A percentile compares a stretch with the other conserved stretches of the same genome.
Conservation (phyloP, 2,113 vertebrate species). For the Philantomba maxwellii region DNA sequence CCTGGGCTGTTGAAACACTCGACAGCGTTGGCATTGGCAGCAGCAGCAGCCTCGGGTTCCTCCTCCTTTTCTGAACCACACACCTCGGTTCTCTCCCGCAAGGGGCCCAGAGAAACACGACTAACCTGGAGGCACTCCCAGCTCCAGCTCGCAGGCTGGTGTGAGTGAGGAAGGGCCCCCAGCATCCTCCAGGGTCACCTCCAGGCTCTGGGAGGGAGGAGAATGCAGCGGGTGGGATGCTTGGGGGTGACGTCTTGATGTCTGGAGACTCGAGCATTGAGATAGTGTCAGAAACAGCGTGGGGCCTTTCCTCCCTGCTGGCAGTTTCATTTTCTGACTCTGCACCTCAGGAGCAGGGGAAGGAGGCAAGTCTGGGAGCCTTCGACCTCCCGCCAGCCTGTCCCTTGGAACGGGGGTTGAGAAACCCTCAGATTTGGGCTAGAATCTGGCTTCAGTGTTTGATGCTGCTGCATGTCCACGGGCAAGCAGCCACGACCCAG, state of each 20-base stretch:
- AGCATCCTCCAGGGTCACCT: neutral
- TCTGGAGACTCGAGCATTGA: neutral
- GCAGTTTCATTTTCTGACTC: neutral
- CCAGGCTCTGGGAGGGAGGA: neutral
- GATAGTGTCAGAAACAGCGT: neutral
- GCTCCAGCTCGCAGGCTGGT: neutral
- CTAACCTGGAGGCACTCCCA: neutral
- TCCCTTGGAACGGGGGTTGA: neutral
- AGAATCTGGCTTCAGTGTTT: neutral
- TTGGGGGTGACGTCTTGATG: neutral
- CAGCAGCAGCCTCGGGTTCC: neutral
- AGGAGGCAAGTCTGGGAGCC: neutral
- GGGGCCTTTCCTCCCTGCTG: neutral
- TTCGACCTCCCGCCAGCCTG: neutral
- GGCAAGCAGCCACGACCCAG: neutral
- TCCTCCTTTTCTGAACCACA: neutral
- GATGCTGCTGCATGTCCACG: fast-evolving
- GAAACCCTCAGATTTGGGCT: neutral
- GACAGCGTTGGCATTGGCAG: neutral
- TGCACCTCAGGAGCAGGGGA: neutral
- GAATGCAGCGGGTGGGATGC: neutral
- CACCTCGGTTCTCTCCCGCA: neutral
- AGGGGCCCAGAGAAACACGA: neutral
- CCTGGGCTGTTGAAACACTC: neutral
- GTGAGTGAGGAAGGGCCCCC: neutral